Conservation (phyloP, 2,797 vertebrate genomes). For the Anguilla marmorata region DNA sequence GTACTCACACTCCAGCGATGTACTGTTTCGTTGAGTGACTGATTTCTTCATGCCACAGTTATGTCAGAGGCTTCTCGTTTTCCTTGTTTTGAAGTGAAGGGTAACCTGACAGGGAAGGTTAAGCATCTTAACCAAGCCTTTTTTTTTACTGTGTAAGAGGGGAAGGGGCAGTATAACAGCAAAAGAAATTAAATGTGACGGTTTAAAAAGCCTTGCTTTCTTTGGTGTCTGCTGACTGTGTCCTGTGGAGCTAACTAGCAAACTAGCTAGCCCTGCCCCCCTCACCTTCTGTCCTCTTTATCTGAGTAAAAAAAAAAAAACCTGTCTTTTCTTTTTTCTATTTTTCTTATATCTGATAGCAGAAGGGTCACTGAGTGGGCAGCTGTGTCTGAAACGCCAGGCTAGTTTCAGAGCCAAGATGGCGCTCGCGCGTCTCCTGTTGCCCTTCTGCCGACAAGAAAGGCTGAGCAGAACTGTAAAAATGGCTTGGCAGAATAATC, state of each 20-base stretch:
- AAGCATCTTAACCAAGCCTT: neutral
- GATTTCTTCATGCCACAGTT: neutral
- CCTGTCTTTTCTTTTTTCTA: neutral
- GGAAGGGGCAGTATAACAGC: constrained; percentile 38
- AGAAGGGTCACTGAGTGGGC: neutral
- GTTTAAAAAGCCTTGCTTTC: constrained; percentile 32
- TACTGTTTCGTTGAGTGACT: neutral
- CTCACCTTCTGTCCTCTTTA: constrained; percentile 5
- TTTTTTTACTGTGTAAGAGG: neutral
- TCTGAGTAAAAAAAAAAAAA: neutral
- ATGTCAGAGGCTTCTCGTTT: neutral
- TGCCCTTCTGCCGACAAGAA: neutral
- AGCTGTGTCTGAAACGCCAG: neutral
- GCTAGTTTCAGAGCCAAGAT: constrained; percentile 1
- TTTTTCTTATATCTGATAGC: neutral
- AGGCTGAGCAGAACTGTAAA: neutral
- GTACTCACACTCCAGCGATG: neutral
- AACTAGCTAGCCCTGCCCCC: constrained; percentile 36
- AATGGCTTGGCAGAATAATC: neutral
- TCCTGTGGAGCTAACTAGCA: constrained; percentile 58
- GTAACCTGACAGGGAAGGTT: neutral
- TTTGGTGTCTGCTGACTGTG: constrained; percentile 38
- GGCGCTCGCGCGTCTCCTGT: neutral
- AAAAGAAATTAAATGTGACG: constrained; percentile 41
- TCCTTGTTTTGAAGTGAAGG: neutral